phyloP scores from a whole-genome alignment of 2,113 vertebrate genomes.

The Malurus alboscapulatus region DNA sequence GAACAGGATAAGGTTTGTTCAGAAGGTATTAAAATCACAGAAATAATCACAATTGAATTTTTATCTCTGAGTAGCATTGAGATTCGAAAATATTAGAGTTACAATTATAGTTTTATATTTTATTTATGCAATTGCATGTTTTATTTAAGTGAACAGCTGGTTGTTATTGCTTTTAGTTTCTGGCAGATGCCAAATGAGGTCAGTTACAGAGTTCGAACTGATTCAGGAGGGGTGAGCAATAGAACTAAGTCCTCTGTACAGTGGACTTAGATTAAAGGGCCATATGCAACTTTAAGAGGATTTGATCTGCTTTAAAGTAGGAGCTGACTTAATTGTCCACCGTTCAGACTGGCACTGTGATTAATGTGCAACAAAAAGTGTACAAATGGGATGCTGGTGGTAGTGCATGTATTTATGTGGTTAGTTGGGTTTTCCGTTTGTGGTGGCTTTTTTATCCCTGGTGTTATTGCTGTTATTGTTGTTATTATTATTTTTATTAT shows the following conservation, averaged over 20 bases:
- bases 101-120: neutral
- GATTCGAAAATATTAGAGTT: neutral
- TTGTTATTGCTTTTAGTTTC: conserved; percentile 25
- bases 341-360: neutral
- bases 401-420: neutral
- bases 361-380: neutral
- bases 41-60: neutral
- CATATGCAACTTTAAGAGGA: conserved; percentile 33
- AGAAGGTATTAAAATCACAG: neutral
- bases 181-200: conserved; percentile 58
- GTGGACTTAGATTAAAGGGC: conserved; percentile 34
- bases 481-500: neutral
- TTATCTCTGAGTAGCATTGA: neutral
- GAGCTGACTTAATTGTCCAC: conserved; percentile 28
- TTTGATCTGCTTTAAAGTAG: conserved; percentile 22
- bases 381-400: neutral
- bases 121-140: neutral
- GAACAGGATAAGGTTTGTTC: neutral
- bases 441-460: neutral
- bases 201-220: conserved; percentile 12
- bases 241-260: neutral
- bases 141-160: conserved; percentile 38
- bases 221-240: neutral
- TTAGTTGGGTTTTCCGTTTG: neutral
- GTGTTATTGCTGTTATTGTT: neutral